Evolutionary conservation across 2,797 vertebrate genomes (phyloP).

Genomic region (Acanthurus tractus): DNA sequence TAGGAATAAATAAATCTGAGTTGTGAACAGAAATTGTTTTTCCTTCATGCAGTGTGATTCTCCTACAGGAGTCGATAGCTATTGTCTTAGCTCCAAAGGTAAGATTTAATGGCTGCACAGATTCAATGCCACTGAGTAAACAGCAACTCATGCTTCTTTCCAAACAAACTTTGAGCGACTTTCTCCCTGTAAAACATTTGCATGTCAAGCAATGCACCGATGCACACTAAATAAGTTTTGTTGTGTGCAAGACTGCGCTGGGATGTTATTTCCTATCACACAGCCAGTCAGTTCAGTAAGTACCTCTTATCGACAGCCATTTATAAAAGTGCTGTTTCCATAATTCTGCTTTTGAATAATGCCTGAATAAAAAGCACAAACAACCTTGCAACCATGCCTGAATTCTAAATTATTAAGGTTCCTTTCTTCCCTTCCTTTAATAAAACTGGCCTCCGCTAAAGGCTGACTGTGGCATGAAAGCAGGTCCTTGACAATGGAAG

Average conservation of each 20-base stretch:
- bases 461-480: slow-evolving; percentile 50
- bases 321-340: slow-evolving; percentile 25
- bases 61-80: slow-evolving; percentile 74
- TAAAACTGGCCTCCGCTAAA: slow-evolving; percentile 37
- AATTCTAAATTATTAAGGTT: slow-evolving; percentile 12
- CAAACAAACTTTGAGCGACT: slow-evolving; percentile 47
- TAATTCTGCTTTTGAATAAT: slow-evolving; percentile 27
- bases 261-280: slow-evolving; percentile 16
- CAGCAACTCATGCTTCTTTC: slow-evolving; percentile 48
- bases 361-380: slow-evolving; percentile 25
- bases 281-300: slow-evolving; percentile 14
- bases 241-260: background rate
- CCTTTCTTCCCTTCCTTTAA: slow-evolving; percentile 33
- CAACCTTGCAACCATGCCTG: slow-evolving; percentile 15
- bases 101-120: slow-evolving; percentile 76
- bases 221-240: slow-evolving; percentile 15
- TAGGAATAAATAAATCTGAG: slow-evolving; percentile 84
- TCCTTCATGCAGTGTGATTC: slow-evolving; percentile 77
- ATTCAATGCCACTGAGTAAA: slow-evolving; percentile 58
- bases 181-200: slow-evolving; percentile 41
- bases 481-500: slow-evolving; percentile 40
- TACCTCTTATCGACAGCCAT: slow-evolving; percentile 14
- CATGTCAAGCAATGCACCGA: slow-evolving; percentile 14
- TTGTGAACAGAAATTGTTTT: slow-evolving; percentile 81
- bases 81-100: slow-evolving; percentile 76